Base-by-base conservation (phyloP, 2,888 invertebrate species). In the Macaria liturata region DNA sequence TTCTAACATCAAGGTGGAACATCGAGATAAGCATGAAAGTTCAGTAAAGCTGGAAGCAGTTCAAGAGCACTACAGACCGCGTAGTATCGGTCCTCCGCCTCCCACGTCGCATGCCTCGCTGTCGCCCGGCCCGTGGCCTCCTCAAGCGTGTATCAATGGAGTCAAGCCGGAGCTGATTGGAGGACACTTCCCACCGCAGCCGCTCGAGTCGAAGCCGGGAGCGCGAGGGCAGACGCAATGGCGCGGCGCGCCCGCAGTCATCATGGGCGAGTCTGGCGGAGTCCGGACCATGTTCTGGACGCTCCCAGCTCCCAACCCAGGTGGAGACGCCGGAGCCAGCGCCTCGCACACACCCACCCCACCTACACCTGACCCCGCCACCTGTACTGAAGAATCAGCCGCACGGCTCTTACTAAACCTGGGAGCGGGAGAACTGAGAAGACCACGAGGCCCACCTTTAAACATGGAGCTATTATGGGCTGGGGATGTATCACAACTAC, bases 391-490 rank as follows among this genome's bases (percentile, higher is more conserved):
- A 71, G 94, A 94, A 75, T 93, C 94, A 59, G 94, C 94, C 4
- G 93, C 94, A 31, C 95, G 97, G 75, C 87, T 96, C 75, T 85
- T 96, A 60, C 91, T 97, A 42, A 96, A 96, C 71, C 89, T 96
- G 50, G 96, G 96, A 5, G 42, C 42, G 42, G 96, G 96, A 77
- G 95, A 94, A 72, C 89, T 94, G 49, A 90, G 95, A 74, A 88
- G 94, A 76, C 92, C 94, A 56, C 89, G 94, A 69, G 87, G 92
- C 62, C 94, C 94, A 30, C 96, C 97, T 30, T 92, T 98, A 59
- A 97, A 98, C 78, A 98, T 98, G 98, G 97, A 98, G 84, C 93
- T 97, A 66, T 87, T 98, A 53, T 98, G 98, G 98, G 97, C 97
- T 6, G 97, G 97, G 4, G 97, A 97, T 74, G 93, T 96, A 59